Evolutionary conservation across 2,113 vertebrate genomes (phyloP), one percentile per base, ranked within the genome.

Genomic region (Astur gentilis): DNA sequence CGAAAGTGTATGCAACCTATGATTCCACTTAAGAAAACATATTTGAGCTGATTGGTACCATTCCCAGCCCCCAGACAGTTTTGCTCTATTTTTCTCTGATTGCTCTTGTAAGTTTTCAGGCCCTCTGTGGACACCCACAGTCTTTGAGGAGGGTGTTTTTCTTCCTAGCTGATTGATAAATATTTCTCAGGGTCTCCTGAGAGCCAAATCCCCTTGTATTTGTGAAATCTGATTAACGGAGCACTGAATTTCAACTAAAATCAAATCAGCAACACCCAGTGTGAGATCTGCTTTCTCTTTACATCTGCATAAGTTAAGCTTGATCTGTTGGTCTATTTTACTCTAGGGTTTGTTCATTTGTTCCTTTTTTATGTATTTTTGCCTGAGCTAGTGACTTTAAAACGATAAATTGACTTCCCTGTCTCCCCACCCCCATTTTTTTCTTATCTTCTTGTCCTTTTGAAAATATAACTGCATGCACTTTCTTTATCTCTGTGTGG

Each of bases 401-500:
- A 92, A 94, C 5, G 31, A 91, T 87, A 90, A 92, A 89, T 77
- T 1, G 0, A 76, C 27, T 89, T 29, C 20, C 50, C 29, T 66
- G 29, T 42, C 54, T 76, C 58, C 32, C 22, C 15, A 88, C 17
- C 1, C 40, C 20, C 45, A 47, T 3, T 38, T 77, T 91, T 85
- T 84, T 62, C 78, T 82, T 76, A 94, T 89, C 89, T 80, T 57
- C 60, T 82, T 87, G 69, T 93, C 69, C 57, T 95, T 94, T 91
- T 86, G 54, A 58, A 95, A 93, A 72, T 73, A 42, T 5, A 94
- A 80, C 69, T 84, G 62, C 18, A 55, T 88, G 29, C n/a, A 52
- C 10, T 79, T 94, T 82, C 86, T 96, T 96, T 94, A 93, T 96
- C 87, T 91, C 73, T 71, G 15, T 90, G 38, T 86, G 81, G 83